Evolutionary conservation across 2,113 vertebrate species (phyloP).

Genomic region (rat (Rattus norvegicus)): GRCr8 NC_086036.1:27211501-27212000

Average conservation of each 20-base stretch:
- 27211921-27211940: neutral
- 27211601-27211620: neutral
- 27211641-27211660: neutral
- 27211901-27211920: neutral
- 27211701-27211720: neutral
- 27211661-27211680: neutral
- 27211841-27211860: constrained; percentile 16
- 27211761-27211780: neutral
- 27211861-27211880: constrained; percentile 48
- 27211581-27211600: constrained; percentile 34
- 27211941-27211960: constrained; percentile 4
- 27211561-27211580: neutral
- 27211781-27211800: neutral
- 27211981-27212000: constrained; percentile 1
- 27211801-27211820: neutral
- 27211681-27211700: neutral
- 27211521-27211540: constrained; percentile 50
- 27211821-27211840: neutral
- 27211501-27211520: neutral
- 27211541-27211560: constrained; percentile 19
- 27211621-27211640: constrained; percentile 42
- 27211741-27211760: neutral
- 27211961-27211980: constrained; percentile 1
- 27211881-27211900: constrained; percentile 18
- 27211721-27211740: neutral